Evolutionary conservation across 2,797 vertebrate species (phyloP).

Genomic region (Pelochelys cantorii): DNA sequence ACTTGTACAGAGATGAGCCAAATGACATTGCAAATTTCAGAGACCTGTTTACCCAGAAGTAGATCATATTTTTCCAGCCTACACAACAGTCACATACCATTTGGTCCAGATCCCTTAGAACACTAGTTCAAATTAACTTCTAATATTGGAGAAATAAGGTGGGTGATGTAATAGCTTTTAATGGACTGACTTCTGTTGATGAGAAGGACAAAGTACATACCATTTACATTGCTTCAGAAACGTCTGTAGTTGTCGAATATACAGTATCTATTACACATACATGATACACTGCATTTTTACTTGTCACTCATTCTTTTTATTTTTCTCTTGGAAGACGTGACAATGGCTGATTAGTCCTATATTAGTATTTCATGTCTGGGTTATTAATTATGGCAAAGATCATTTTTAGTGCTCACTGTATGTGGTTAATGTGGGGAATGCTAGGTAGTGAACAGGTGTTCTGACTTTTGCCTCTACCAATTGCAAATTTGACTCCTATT

Average conservation of each 20-base stretch:
- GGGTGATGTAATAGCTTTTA: not conserved
- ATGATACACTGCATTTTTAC: conserved; percentile 22
- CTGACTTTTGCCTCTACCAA: conserved; percentile 35
- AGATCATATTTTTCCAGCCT: conserved; percentile 35
- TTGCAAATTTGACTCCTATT: conserved; percentile 42
- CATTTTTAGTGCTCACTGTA: conserved; percentile 1
- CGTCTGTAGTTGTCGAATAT: conserved; percentile 52
- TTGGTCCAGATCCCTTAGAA: not conserved
- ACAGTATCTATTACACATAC: conserved; percentile 49
- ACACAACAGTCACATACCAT: conserved; percentile 46
- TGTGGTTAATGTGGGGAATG: conserved; percentile 39
- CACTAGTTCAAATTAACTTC: not conserved
- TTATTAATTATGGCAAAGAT: conserved; percentile 63
- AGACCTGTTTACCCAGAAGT: not conserved
- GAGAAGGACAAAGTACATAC: not conserved
- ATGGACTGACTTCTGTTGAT: not conserved
- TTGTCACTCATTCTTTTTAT: conserved; percentile 61
- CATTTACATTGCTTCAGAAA: conserved; percentile 43
- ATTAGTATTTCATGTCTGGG: conserved; percentile 51
- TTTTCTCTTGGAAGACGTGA: conserved; percentile 35
- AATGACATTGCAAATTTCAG: conserved; percentile 4
- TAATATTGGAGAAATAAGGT: not conserved
- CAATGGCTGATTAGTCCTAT: conserved; percentile 67
- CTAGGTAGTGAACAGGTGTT: conserved; percentile 63
- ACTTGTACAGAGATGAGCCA: conserved; percentile 13